These are phyloP conservation scores for Fragum fragum DNA, from an alignment of 2,888 invertebrate genomes.

Conservation along the genomic window DNA sequence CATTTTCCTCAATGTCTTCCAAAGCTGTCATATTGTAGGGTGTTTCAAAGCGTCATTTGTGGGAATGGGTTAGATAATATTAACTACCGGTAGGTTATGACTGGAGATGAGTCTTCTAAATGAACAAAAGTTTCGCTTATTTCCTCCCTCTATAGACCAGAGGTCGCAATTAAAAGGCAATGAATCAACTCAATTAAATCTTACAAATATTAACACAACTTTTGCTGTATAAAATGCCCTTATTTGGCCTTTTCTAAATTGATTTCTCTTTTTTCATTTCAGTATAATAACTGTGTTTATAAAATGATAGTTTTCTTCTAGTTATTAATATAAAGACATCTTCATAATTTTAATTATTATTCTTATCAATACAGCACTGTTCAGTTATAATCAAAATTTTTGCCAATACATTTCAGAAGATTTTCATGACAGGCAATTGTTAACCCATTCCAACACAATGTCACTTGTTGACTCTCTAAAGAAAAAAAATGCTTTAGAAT, in stretches of 20 bases:
- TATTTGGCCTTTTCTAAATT: conserved; percentile 21
- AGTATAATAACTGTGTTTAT: background rate
- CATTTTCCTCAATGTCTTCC: too few relatives aligned
- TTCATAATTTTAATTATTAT: background rate
- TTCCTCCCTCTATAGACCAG: background rate
- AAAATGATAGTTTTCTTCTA: background rate
- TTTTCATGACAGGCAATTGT: too few relatives aligned
- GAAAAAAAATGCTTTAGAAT: background rate
- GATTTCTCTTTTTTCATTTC: conserved; percentile 1
- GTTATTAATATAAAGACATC: background rate
- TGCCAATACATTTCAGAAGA: too few relatives aligned
- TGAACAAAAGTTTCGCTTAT: conserved; percentile 13
- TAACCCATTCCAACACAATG: too few relatives aligned
- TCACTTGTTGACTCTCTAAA: too few relatives aligned
- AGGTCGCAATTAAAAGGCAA: conserved; percentile 20
- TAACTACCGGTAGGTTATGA: too few relatives aligned
- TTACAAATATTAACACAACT: conserved; percentile 22
- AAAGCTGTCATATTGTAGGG: too few relatives aligned
- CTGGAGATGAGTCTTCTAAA: background rate
- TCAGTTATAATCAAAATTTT: too few relatives aligned
- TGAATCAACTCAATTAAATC: conserved; percentile 26
- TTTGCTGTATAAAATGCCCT: conserved; percentile 20
- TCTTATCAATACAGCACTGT: too few relatives aligned
- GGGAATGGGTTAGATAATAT: too few relatives aligned
- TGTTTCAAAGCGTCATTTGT: too few relatives aligned